A percentile compares a stretch with the other conserved stretches of the same genome.
phyloP scores from a whole-genome alignment of 2,113 vertebrate genomes.

The Halcyon senegalensis region DNA sequence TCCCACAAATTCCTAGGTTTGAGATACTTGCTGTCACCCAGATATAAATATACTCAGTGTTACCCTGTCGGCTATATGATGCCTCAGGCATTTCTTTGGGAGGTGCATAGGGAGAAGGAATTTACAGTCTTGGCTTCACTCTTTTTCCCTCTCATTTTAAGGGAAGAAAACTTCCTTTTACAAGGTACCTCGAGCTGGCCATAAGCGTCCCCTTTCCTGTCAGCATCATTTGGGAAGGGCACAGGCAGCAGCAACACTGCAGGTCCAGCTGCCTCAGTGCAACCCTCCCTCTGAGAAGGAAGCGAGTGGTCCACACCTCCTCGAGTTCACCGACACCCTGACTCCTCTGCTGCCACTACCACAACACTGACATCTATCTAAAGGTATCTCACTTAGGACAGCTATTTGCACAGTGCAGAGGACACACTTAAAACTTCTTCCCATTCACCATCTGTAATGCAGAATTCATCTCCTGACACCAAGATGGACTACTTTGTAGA shows the following conservation, averaged over 20 bases:
- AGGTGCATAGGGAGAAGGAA: not conserved
- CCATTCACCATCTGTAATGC: not conserved
- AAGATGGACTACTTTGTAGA: not conserved
- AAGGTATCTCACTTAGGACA: accelerated
- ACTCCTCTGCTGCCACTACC: not conserved
- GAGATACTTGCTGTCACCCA: not conserved
- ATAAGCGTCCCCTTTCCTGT: too few species aligned
- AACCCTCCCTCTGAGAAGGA: not conserved
- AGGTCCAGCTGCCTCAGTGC: not conserved
- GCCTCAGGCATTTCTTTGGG: not conserved
- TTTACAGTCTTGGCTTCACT: not conserved
- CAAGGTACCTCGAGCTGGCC: not conserved
- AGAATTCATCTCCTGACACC: not conserved
- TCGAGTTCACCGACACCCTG: accelerated
- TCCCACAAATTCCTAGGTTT: not conserved
- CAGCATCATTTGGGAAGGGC: not conserved
- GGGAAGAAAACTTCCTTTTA: not conserved
- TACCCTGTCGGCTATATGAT: not conserved
- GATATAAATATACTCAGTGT: not conserved
- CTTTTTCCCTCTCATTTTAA: not conserved
- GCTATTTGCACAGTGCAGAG: not conserved
- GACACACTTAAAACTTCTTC: not conserved
- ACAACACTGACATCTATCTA: accelerated
- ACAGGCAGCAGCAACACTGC: not conserved
- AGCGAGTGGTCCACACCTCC: not conserved